Base-by-base conservation (phyloP, 2,797 vertebrate genomes). In the Eleutherodactylus coqui region DNA sequence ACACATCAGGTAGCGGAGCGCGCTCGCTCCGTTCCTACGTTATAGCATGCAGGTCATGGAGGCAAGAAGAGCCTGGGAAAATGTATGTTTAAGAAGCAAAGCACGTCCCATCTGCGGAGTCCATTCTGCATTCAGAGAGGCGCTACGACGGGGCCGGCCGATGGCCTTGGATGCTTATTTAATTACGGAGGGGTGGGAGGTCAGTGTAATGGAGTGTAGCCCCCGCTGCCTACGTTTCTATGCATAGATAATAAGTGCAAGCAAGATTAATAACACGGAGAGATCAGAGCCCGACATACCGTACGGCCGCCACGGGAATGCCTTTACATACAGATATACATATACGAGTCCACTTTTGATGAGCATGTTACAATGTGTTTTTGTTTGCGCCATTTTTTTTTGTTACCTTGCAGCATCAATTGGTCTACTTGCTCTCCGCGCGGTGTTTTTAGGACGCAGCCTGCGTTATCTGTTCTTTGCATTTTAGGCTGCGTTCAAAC, bases 211-310 rank as follows among this genome's bases (percentile, higher is more conserved):
- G 32, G 62, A 41, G 55, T 36, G 5, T 60, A n/a, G 67, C 73
- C 80, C 29, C 29, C 41, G 38, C 9, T 3, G 47, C n/a, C n/a
- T n/a, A n/a, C 75, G 53, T 41, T 21, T 67, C 34, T 55, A 29
- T 60, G 62, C 85, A 58, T 55, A 21, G n/a, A 82, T 86, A 86
- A 86, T 78, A 78, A 86, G 83, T 49, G 45, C 7, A 78, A 36
- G 62, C 36, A 72, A 82, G 53, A 78, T 70, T 32, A 70, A 69
- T 47, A 49, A 49, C 73, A 47, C 1, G 41, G 45, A 27, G 19
- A 3, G 34, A 70, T 70, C 49, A 78, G 27, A 77, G 80, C 3
- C 1, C 69, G 7, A 27, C n/a, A 60, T 60, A 10, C n/a, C 21
- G 51, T 38, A 14, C n/a, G n/a, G n/a, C n/a, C n/a, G n/a, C n/a